Evolutionary conservation across 2,888 invertebrate species (phyloP).

Genomic region (Limnephilus rhombicus): DNA sequence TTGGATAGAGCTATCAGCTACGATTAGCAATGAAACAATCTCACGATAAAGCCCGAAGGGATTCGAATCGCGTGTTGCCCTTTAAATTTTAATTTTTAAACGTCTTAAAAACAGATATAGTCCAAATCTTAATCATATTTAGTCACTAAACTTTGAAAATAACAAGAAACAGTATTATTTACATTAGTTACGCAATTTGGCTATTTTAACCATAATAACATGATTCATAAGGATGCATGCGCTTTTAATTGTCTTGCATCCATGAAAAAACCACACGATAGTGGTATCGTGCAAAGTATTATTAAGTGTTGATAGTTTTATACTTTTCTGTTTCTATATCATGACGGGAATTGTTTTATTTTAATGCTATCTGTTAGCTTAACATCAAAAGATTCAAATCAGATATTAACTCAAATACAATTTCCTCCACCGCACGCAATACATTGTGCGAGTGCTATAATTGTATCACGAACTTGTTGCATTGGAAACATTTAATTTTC

Average conservation of each 20-base stretch:
- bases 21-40: not conserved
- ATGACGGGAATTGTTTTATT: not conserved
- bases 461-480: slow-evolving; percentile 54
- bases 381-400: slow-evolving; percentile 6
- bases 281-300: not conserved
- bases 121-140: not conserved
- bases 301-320: not conserved
- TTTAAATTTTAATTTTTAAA: not conserved
- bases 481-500: slow-evolving; percentile 54
- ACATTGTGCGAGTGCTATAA: not conserved
- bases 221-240: too few species aligned
- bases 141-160: not conserved
- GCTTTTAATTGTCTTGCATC: not conserved
- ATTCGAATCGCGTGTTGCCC: slow-evolving; percentile 51
- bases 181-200: too few species aligned
- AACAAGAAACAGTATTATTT: not conserved
- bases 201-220: too few species aligned
- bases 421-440: slow-evolving; percentile 41
- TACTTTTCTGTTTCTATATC: not conserved
- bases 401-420: slow-evolving; percentile 17
- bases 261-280: not conserved
- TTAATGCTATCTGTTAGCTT: not conserved
- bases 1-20: not conserved
- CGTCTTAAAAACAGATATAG: slow-evolving; percentile 46
- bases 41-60: not conserved